Conservation (phyloP, 2,888 invertebrate genomes). For the Drosophila yooni region DNA sequence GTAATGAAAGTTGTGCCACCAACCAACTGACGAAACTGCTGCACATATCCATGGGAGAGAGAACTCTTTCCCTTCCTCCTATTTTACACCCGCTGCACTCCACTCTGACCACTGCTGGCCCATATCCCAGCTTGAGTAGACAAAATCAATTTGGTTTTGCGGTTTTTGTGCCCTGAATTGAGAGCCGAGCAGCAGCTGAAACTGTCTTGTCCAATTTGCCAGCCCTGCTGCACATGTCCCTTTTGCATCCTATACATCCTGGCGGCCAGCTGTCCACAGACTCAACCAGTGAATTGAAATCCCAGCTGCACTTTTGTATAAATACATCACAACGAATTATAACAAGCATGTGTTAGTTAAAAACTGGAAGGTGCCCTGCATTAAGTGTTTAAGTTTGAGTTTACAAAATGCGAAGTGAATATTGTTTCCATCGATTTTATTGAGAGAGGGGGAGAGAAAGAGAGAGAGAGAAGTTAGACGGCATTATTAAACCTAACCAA, state of each 20-base stretch:
- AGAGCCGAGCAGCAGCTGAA: constrained; percentile 35
- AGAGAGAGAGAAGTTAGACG: not conserved
- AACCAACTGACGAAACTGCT: constrained; percentile 51
- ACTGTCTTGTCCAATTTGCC: constrained; percentile 62
- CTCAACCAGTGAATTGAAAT: constrained; percentile 18
- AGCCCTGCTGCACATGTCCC: constrained; percentile 44
- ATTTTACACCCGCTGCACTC: not conserved
- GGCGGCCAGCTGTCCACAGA: constrained; percentile 15
- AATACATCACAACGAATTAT: constrained; percentile 65
- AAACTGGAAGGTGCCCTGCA: not conserved
- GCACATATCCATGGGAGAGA: constrained; percentile 22
- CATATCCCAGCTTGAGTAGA: constrained; percentile 69
- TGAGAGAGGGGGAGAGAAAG: rapidly evolving
- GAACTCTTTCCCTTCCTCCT: not conserved
- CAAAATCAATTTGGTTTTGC: constrained; percentile 80
- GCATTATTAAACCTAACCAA: not conserved
- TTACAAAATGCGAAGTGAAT: not conserved
- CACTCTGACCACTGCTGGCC: constrained; percentile 15
- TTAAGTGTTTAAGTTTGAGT: not conserved
- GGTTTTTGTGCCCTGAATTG: constrained; percentile 62
- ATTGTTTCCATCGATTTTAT: not conserved
- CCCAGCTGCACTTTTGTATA: constrained; percentile 63
- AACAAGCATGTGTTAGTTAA: constrained; percentile 1
- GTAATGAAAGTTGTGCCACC: constrained; percentile 74
- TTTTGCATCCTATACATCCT: constrained; percentile 10